Conservation (phyloP, 2,888 invertebrate species). For the Augiades crinisus region DNA sequence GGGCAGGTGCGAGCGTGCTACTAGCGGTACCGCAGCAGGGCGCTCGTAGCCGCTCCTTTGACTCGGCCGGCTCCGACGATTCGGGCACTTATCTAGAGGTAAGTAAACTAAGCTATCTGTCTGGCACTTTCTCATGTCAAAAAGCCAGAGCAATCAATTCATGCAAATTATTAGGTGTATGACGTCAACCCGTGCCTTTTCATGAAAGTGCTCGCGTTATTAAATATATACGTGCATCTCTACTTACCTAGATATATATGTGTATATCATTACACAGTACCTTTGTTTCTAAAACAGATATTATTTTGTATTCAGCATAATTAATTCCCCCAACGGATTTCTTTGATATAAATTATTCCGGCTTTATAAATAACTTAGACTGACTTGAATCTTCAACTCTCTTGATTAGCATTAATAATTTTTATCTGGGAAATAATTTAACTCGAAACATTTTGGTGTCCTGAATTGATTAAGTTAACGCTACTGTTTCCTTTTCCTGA, state of each 20-base stretch:
- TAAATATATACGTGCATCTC: no score
- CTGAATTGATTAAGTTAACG: not conserved
- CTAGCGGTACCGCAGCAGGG: slow-evolving; percentile 86
- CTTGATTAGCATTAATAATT: slow-evolving; percentile 5
- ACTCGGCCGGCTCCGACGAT: slow-evolving; percentile 87
- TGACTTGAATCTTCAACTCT: not conserved
- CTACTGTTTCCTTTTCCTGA: slow-evolving; percentile 10
- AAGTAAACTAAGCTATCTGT: slow-evolving; percentile 23
- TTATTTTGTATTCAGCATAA: not conserved
- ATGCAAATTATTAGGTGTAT: no score
- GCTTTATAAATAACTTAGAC: not conserved
- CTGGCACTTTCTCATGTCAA: no score
- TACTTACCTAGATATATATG: no score
- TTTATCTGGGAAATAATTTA: not conserved
- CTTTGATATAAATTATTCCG: not conserved
- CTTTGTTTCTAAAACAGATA: not conserved
- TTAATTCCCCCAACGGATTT: not conserved
- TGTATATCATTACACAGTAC: no score
- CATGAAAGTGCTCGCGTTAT: no score
- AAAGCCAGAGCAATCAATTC: no score
- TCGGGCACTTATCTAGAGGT: slow-evolving; percentile 81
- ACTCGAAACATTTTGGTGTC: not conserved
- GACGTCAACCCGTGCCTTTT: no score
- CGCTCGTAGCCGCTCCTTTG: slow-evolving; percentile 90
- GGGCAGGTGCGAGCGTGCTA: slow-evolving; percentile 68